These are phyloP conservation scores for Periplaneta americana DNA, from an alignment of 1,140 invertebrate genomes.

Conservation along the genomic window DNA sequence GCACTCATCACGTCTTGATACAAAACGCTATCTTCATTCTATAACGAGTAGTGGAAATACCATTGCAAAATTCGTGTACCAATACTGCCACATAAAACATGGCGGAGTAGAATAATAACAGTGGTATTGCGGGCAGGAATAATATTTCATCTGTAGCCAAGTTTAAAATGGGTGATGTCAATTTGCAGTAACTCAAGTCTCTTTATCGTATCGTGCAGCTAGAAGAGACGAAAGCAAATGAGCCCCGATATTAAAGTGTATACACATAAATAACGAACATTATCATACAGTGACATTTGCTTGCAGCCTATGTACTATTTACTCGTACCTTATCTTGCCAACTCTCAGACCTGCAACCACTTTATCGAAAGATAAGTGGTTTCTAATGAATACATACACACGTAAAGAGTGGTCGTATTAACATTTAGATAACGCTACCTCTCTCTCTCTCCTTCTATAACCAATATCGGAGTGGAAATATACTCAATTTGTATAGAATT, in stretches of 20 bases:
- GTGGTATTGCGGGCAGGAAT: not conserved
- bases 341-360: not conserved
- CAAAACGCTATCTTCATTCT: not conserved
- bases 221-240: not conserved
- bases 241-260: not conserved
- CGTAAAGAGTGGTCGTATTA: not conserved
- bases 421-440: not conserved
- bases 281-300: not conserved
- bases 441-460: not conserved
- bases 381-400: not conserved
- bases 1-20: not conserved
- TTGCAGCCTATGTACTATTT: not conserved
- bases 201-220: conserved; percentile 12
- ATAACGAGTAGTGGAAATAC: not conserved
- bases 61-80: not conserved
- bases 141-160: not conserved
- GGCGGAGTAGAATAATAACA: not conserved
- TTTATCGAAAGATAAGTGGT: not conserved
- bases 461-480: not conserved
- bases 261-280: not conserved
- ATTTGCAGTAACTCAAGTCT: conserved; percentile 19
- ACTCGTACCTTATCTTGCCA: not conserved
- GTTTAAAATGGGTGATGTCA: conserved; percentile 8
- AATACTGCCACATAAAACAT: not conserved
- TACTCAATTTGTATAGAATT: not conserved